Evolutionary conservation across 2,797 vertebrate genomes (phyloP).

Genomic region (Halcyon leucocephala): DNA sequence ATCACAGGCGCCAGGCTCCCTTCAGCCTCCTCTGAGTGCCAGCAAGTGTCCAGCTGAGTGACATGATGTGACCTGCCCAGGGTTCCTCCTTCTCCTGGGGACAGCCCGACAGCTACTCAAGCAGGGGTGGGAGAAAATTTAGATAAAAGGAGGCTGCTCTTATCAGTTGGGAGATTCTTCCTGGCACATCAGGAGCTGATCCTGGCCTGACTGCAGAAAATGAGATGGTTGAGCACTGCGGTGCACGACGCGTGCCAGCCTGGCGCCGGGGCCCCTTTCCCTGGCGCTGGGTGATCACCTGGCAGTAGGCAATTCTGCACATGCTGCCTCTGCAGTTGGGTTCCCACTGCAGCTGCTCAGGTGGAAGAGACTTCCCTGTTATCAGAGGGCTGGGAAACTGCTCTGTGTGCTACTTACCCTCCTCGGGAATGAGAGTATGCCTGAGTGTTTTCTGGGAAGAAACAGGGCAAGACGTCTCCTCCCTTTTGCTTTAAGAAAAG

Average conservation of each 20-base stretch:
- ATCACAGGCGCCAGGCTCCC: not conserved
- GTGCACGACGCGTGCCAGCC: not conserved
- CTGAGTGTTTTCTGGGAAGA: conserved; percentile 4
- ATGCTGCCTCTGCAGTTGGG: not conserved
- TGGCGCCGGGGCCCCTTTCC: not conserved
- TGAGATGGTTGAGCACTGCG: not conserved
- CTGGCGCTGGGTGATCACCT: not conserved
- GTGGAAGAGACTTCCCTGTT: not conserved
- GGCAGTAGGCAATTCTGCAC: not conserved
- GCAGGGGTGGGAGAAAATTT: not conserved
- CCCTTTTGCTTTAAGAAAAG: not conserved
- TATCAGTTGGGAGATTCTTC: not conserved
- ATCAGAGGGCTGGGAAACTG: conserved; percentile 15
- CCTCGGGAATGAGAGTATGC: conserved; percentile 11
- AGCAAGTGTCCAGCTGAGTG: not conserved
- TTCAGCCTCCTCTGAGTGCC: not conserved
- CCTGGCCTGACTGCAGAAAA: not conserved
- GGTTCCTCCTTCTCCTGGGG: not conserved
- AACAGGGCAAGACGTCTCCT: not conserved
- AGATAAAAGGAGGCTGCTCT: not conserved
- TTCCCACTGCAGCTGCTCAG: conserved; percentile 20
- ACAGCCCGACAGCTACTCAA: not conserved
- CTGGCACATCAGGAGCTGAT: not conserved
- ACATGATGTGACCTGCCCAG: not conserved
- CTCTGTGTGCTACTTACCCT: not conserved